Evolutionary conservation across 2,797 vertebrate genomes (phyloP), one percentile per base, ranked within the genome.

Genomic region (Steatocranus sp.): DNA sequence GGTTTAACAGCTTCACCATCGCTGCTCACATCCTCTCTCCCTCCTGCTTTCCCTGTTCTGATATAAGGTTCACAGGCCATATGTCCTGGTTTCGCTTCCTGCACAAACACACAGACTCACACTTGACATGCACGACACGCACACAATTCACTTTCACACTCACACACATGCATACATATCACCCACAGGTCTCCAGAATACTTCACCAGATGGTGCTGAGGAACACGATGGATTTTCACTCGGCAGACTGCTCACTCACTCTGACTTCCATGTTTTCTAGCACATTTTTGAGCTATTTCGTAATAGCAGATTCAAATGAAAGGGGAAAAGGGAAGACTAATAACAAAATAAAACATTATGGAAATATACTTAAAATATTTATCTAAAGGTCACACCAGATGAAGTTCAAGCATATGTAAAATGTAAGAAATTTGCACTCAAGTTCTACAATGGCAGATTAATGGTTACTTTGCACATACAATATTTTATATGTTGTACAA

Each of bases 201-300:
- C 84, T 87, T 81, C 80, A 91, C n/a, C 93, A 95, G 94, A 95
- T 94, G 94, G 94, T 90, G 85, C 14, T 7, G 85, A 79, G 86
- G 86, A 86, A 82, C 91, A 86, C 53, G 82, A 81, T 11, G 46
- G 75, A 82, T 83, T 78, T 56, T 17, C 68, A 85, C 76, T 84
- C 36, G 8, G 25, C 56, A 76, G 88, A 87, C 85, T 81, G 84
- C 34, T 53, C 23, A 5, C 36, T 9, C 23, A 61, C 27, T 46
- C 82, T 79, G 81, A 85, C 43, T 66, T 89, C 81, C 32, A 8
- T 32, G 68, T 46, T 66, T 80, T 75, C 54, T 15, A 43, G 14
- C 25, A 27, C 23, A 30, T 73, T 46, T 30, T 12, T 18, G 17
- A 56, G 49, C 30, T 51, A 66, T 49, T 75, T 63, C 5, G 41